A percentile compares a stretch with the other conserved stretches of the same genome.
Conservation (phyloP, 2,113 vertebrate genomes). For the Myotis brandtii region DNA sequence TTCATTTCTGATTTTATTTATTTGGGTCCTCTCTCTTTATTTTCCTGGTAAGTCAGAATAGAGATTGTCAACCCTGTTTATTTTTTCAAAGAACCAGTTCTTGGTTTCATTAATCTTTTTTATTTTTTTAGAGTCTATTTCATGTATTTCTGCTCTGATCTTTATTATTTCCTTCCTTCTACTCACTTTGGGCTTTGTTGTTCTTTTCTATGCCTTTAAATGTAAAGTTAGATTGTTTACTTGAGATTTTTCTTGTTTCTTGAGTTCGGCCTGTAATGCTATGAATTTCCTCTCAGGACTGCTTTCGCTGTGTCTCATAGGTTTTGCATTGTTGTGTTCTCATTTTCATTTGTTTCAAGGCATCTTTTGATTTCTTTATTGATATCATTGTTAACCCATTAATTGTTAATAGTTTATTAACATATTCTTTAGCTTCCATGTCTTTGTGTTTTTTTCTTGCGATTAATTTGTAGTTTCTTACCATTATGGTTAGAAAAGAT, state of each 20-base stretch:
- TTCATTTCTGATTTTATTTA: background rate
- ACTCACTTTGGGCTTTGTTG: background rate
- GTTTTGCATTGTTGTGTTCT: background rate
- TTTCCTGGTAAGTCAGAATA: background rate
- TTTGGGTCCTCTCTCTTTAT: background rate
- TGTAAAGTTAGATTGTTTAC: background rate
- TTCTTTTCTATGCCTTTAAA: background rate
- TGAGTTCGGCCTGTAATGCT: background rate
- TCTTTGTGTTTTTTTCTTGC: background rate
- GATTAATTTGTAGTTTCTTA: background rate
- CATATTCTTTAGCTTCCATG: background rate
- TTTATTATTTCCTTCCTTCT: background rate
- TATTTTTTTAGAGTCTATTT: background rate
- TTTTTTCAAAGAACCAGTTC: background rate
- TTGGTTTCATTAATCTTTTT: background rate
- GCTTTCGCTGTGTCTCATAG: background rate
- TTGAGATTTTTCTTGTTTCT: background rate
- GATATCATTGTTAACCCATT: background rate
- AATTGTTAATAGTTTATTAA: background rate
- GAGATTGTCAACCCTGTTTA: background rate
- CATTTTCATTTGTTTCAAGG: background rate
- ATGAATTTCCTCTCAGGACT: background rate
- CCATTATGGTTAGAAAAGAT: background rate
- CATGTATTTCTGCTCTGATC: background rate
- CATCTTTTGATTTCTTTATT: background rate